phyloP scores from a whole-genome alignment of 2,888 invertebrate genomes.

The Eilema depressum region DNA sequence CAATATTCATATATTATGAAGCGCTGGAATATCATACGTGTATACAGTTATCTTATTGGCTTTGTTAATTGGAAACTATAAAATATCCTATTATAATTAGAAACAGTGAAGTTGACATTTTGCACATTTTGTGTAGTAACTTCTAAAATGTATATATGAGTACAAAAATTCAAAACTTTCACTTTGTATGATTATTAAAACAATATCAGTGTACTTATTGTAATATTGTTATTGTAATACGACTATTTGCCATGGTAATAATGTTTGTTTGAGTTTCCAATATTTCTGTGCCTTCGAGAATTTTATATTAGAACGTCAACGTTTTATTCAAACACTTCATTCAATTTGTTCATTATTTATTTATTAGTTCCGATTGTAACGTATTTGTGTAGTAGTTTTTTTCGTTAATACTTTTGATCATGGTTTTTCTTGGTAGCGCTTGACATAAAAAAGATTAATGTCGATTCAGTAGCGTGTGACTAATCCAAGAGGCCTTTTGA shows the following conservation, averaged over 20 bases:
- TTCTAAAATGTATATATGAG: constrained; percentile 10
- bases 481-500: constrained; percentile 29
- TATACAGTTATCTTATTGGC: constrained; percentile 19
- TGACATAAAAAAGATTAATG: constrained; percentile 27
- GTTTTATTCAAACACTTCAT: background rate
- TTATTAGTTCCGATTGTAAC: background rate
- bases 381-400: background rate
- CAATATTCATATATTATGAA: background rate
- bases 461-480: constrained; percentile 19
- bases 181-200: background rate
- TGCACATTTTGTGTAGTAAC: constrained; percentile 33
- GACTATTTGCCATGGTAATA: too few relatives aligned
- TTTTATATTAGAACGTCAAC: background rate
- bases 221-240: background rate
- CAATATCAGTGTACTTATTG: background rate
- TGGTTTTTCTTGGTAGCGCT: constrained; percentile 23
- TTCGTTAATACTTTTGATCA: background rate
- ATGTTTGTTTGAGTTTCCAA: too few relatives aligned
- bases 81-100: constrained; percentile 15
- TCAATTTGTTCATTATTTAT: background rate
- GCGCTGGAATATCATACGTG: background rate
- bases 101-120: constrained; percentile 26
- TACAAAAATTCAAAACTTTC: constrained; percentile 4
- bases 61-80: constrained; percentile 26
- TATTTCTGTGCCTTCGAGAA: background rate